phyloP scores from a whole-genome alignment of 2,888 invertebrate species.

The Muschampia plurimacula region DNA sequence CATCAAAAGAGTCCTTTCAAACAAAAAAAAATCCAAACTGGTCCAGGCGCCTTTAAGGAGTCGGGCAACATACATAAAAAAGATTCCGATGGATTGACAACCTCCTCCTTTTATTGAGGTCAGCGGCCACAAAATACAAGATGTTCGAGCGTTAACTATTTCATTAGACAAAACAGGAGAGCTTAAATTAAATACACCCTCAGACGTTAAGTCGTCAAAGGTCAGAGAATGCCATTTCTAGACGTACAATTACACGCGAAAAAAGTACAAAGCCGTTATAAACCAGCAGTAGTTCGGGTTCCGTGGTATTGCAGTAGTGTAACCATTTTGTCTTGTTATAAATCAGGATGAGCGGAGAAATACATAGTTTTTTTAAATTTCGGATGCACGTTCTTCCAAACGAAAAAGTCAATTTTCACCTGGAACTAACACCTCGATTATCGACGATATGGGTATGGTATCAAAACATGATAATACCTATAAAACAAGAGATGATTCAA shows the following conservation, averaged over 20 bases:
- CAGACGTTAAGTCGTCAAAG: slow-evolving; percentile 14
- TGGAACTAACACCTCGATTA: no score
- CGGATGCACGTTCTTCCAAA: no score
- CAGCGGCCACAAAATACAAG: background rate
- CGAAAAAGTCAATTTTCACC: no score
- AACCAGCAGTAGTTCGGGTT: background rate
- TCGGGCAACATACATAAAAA: no score
- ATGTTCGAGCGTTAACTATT: background rate
- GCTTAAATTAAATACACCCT: background rate
- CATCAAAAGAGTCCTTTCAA: no score
- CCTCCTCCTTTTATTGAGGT: no score
- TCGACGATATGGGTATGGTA: no score
- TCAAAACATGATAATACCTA: no score
- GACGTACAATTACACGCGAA: slow-evolving; percentile 28
- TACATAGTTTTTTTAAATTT: background rate
- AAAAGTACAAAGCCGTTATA: slow-evolving; percentile 26
- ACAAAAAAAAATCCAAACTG: no score
- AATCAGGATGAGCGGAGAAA: background rate
- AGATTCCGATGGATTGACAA: no score
- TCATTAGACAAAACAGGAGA: background rate
- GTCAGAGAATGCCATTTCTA: slow-evolving; percentile 28
- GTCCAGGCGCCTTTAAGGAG: no score
- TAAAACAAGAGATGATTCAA: no score
- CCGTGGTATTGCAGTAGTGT: background rate
- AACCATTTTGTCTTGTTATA: background rate